Evolutionary conservation across 64 coral and sea anemone genomes (phyloP), one percentile per base, ranked within the genome.

Genomic region (Montipora cactus): DNA sequence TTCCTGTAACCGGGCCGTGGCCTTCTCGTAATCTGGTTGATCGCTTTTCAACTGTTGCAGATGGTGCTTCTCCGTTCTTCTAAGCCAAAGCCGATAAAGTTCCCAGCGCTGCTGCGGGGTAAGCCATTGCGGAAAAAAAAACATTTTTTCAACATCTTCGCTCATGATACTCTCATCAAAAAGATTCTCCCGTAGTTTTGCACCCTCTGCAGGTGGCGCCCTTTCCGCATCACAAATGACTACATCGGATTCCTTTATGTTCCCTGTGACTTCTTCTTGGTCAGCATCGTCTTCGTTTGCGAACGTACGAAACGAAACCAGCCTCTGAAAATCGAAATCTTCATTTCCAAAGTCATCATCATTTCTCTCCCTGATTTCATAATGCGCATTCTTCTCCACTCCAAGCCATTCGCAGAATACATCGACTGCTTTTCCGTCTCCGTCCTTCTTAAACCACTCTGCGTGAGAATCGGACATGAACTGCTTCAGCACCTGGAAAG

Each of bases 51-150:
- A 50, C 44, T 25, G 55, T 46, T 90, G 1, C 10, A 75, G 62
- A 13, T 44, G 77, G 62, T 86, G 5, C n/a, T 74, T 78, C 71
- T 93, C 95, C 19, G 89, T 28, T 83, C 77, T 86, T 12, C 76
- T 44, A 46, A 87, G 79, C 95, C 95, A 96, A 12, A 96, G 67
- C 13, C 87, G 87, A 44, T 96, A 96, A 81, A 96, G 74, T 19
- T 85, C 78, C 95, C 95, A 96, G 3, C 91, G 78, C 4, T 79
- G 11, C 3, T 20, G 25, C 20, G 22, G 13, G 37, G 16, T 2
- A 13, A 88, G 67, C 2, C 18, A 8, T 20, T 28, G 49, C 22
- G 83, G 66, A 37, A 69, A 46, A 2, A 50, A 11, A 19, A 58
- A 18, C 2, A 10, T 46, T 68, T 70, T 46, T 73, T 96, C 90